A percentile compares a stretch with the other conserved stretches of the same genome.
Evolutionary conservation across 2,888 invertebrate species (phyloP).

Genomic region (Melieria picta): DNA sequence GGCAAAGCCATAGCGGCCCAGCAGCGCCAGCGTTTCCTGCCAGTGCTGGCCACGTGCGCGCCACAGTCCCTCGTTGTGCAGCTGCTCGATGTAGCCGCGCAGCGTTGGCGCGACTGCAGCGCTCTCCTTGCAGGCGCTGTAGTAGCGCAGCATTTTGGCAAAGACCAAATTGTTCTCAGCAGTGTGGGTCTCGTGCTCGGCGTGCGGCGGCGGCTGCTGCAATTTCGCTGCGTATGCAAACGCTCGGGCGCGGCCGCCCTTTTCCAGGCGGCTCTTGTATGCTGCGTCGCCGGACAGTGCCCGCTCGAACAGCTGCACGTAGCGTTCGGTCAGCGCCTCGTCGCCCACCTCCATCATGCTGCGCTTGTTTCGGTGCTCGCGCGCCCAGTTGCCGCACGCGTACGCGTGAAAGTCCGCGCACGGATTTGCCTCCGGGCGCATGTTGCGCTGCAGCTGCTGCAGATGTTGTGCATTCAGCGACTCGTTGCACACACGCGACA

Average conservation of each 20-base stretch:
- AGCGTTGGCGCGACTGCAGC: slow-evolving; percentile 19
- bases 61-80: slow-evolving; percentile 35
- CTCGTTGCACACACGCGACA: slow-evolving; percentile 43
- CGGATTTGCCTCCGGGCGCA: slow-evolving; percentile 48
- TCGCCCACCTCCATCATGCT: slow-evolving; percentile 52
- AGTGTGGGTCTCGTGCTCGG: neutral
- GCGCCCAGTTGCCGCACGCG: slow-evolving; percentile 55
- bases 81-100: slow-evolving; percentile 46
- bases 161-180: slow-evolving; percentile 39
- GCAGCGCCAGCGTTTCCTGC: slow-evolving; percentile 46
- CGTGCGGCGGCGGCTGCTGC: no score
- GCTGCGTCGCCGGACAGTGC: neutral
- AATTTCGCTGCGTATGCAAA: no score
- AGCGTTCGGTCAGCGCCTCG: slow-evolving; percentile 47
- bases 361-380: slow-evolving; percentile 34
- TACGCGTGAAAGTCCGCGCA: slow-evolving; percentile 54
- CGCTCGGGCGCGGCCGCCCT: neutral
- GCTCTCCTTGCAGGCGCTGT: slow-evolving; percentile 44
- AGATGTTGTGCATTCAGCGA: slow-evolving; percentile 50
- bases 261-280: neutral
- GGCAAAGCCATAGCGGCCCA: slow-evolving; percentile 54
- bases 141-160: slow-evolving; percentile 51
- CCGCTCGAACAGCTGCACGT: slow-evolving; percentile 40
- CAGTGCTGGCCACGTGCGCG: slow-evolving; percentile 43
- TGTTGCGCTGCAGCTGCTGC: slow-evolving; percentile 45